Evolutionary conservation across 2,113 vertebrate genomes (phyloP).

Genomic region (Ailurus styani): DNA sequence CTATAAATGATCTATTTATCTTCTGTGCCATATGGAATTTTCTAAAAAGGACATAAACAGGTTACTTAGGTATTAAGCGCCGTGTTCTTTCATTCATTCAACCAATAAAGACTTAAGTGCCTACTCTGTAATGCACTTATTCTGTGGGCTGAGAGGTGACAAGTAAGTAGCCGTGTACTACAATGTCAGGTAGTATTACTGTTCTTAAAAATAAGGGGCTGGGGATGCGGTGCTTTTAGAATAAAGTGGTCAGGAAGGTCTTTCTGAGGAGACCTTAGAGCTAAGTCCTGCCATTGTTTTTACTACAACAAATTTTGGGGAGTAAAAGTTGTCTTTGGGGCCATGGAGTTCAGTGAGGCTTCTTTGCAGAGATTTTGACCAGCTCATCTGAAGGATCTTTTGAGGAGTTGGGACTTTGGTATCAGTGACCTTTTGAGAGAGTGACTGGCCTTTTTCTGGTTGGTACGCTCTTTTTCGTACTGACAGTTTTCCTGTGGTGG

Average conservation of each 20-base stretch:
- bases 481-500: background rate
- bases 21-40: background rate
- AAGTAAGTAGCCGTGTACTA: background rate
- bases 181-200: background rate
- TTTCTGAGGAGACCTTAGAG: background rate
- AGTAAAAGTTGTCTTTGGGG: background rate
- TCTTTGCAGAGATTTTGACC: background rate
- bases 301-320: background rate
- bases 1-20: background rate
- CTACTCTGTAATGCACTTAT: background rate
- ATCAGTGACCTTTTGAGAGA: background rate
- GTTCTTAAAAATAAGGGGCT: background rate
- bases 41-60: slow-evolving; percentile 1
- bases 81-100: background rate
- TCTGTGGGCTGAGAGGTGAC: background rate
- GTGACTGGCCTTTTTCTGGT: background rate
- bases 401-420: background rate
- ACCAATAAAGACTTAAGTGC: background rate
- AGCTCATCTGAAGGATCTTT: background rate
- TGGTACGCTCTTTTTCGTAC: background rate
- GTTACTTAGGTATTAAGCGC: background rate
- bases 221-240: background rate
- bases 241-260: background rate
- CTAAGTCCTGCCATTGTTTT: background rate
- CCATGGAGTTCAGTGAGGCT: background rate